These are phyloP conservation scores for Neoaliturus tenellus DNA, from an alignment of 2,888 invertebrate species.

Conservation along the genomic window DNA sequence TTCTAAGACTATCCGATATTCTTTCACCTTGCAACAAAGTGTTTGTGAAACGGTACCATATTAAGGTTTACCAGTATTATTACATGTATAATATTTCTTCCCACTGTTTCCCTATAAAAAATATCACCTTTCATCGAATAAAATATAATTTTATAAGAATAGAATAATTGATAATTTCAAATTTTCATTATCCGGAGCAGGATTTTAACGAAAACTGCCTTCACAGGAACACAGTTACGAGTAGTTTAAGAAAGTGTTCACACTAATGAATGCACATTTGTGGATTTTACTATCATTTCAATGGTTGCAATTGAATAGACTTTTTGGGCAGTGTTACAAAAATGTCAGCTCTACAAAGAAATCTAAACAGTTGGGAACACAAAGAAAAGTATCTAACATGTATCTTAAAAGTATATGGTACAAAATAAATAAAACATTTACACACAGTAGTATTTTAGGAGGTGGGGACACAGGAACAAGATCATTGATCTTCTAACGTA, in stretches of 20 bases:
- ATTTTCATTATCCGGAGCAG: neutral
- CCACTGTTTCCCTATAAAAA: constrained; percentile 34
- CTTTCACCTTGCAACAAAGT: constrained; percentile 8
- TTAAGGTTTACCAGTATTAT: neutral
- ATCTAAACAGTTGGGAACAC: neutral
- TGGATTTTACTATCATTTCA: too few relatives aligned
- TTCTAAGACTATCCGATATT: constrained; percentile 8
- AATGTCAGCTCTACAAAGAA: too few relatives aligned
- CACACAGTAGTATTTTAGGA: neutral
- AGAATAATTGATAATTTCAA: neutral
- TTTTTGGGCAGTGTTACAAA: too few relatives aligned
- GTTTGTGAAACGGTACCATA: neutral
- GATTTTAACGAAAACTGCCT: neutral
- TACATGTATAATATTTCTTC: neutral
- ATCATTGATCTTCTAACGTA: neutral
- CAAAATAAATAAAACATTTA: neutral
- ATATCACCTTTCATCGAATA: constrained; percentile 40
- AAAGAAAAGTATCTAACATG: neutral
- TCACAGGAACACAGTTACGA: neutral
- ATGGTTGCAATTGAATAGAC: too few relatives aligned
- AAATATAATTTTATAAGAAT: neutral
- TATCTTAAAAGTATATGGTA: too few relatives aligned
- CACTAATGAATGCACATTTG: neutral
- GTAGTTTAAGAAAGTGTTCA: constrained; percentile 15
- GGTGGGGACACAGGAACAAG: neutral